phyloP scores from a whole-genome alignment of 2,113 vertebrate species.

The Erythrocebus patas region DNA sequence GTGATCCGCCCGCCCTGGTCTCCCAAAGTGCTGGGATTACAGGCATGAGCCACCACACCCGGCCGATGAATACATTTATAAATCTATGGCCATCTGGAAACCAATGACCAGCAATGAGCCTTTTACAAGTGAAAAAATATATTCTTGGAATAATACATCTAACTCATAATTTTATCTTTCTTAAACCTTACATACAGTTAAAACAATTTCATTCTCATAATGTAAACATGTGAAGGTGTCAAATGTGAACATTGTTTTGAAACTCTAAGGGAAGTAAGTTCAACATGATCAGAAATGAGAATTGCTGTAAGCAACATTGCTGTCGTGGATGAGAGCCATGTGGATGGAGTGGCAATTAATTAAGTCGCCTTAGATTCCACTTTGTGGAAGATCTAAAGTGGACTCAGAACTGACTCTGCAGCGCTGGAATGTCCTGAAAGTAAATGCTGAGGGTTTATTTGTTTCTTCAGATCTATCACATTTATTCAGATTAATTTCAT shows the following conservation, averaged over 20 bases:
- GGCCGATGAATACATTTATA: background rate
- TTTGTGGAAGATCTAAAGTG: background rate
- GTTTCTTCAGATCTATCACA: background rate
- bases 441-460: background rate
- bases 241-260: background rate
- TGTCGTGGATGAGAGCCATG: fast-evolving
- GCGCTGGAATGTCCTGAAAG: background rate
- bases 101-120: background rate
- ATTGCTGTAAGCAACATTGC: fast-evolving
- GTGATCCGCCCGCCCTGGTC: no score
- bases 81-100: background rate
- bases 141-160: background rate
- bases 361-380: background rate
- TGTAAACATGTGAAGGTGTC: background rate
- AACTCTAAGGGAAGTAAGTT: background rate
- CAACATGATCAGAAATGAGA: background rate
- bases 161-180: background rate
- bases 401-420: background rate
- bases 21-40: no score
- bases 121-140: background rate
- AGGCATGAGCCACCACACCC: no score
- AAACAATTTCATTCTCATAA: background rate
- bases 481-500: background rate
- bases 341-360: background rate
- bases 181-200: background rate